These are phyloP conservation scores for Lepidonotus clava DNA, from an alignment of 2,888 invertebrate genomes.

Conservation along the genomic window DNA sequence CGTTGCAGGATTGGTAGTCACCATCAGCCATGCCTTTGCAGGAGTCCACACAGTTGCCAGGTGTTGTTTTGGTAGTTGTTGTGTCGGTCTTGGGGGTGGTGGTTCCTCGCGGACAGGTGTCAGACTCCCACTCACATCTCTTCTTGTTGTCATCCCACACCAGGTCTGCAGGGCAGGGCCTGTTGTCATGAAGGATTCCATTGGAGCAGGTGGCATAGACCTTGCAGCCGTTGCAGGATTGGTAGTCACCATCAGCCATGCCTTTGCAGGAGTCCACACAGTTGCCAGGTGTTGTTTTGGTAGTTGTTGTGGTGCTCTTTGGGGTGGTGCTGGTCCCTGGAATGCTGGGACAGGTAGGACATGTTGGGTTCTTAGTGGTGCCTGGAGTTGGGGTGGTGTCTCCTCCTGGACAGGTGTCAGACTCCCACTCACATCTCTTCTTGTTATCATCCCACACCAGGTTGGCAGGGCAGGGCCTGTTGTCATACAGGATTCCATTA, in stretches of 20 bases:
- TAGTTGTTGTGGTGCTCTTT: no score
- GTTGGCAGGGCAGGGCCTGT: not conserved
- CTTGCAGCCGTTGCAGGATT: not conserved
- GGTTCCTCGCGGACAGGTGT: not conserved
- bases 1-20: not conserved
- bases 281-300: not conserved
- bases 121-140: not conserved
- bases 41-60: not conserved
- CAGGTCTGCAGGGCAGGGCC: not conserved
- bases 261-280: not conserved
- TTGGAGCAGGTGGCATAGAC: not conserved
- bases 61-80: not conserved
- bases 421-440: not conserved
- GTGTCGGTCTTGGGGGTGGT: not conserved
- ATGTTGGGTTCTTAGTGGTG: not conserved
- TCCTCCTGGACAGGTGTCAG: not conserved
- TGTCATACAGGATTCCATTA: not conserved
- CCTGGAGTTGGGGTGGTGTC: not conserved
- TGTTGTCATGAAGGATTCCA: not conserved
- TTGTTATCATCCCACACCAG: not conserved
- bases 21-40: not conserved
- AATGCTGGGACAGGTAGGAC: not conserved
- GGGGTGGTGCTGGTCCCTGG: no score
- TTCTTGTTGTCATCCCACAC: not conserved
- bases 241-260: not conserved